Base-by-base conservation (phyloP, 2,113 vertebrate species). In the Pampusana beccarii region DNA sequence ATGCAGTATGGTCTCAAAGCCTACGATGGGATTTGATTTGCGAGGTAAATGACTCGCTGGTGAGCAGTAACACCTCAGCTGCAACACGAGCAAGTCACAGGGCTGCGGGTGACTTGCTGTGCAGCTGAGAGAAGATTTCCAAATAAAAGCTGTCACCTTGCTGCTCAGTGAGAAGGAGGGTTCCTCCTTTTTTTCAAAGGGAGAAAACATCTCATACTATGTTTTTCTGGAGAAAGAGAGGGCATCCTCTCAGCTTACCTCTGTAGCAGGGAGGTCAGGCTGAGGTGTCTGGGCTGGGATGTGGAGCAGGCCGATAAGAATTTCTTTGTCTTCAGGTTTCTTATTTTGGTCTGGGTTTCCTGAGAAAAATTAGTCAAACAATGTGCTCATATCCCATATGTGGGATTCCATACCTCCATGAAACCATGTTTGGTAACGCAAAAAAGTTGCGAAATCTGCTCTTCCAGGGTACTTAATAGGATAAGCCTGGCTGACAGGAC, bases 351-450 rank as follows among this genome's bases (percentile, higher is more conserved):
- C 48, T 31, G 34, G 13, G 13, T 69, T 74, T 86, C 42, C 61
- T 34, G 11, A 38, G 51, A 50, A 75, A 33, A 66, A 33, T 6
- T 3, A 8, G 2, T 66, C 19, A 36, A 9, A 17, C 28, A 50
- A 16, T 36, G 2, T 21, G 6, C 11, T 75, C 14, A 19, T 25
- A 56, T 6, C 13, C 74, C 38, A 24, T 58, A 0, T 1, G 0
- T 42, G 38, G 10, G 23, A 83, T 88, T 58, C 10, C 34, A 50
- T 21, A 40, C 19, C 4, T 65, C 26, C 40, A 11, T 42, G 40
- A 46, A 87, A 51, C 10, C 0, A 2, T 23, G 7, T 54, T 92
- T 0, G 2, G 4, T 20, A 79, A 67, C 5, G 5, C 33, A 54
- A 79, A 92, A 56, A 38, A 13, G 3, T 31, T 87, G n/a, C 7